Conservation (phyloP, 2,113 vertebrate species). For the Struthidea cinerea region DNA sequence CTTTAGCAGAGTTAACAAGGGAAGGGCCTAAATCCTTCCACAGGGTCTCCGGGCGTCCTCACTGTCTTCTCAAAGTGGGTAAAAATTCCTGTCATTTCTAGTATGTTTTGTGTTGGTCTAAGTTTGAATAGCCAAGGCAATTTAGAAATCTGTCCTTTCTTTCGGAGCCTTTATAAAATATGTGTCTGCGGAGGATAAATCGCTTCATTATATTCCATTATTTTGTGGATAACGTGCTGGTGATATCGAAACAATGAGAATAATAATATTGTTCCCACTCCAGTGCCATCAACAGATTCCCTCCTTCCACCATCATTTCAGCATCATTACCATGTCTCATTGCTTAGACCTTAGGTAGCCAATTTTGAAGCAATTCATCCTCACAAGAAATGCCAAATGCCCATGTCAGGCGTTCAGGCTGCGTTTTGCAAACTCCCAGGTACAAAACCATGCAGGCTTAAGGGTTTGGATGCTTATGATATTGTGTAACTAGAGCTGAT, state of each 20-base stretch:
- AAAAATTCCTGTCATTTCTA: neutral
- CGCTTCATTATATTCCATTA: slow-evolving; percentile 28
- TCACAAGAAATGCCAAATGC: neutral
- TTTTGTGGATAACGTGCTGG: slow-evolving; percentile 39
- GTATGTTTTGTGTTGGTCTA: neutral
- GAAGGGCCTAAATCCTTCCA: neutral
- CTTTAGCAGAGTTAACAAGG: neutral
- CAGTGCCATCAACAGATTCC: slow-evolving; percentile 26
- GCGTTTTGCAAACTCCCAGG: neutral
- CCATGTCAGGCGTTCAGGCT: neutral
- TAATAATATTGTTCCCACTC: slow-evolving; percentile 37
- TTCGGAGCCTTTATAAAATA: neutral
- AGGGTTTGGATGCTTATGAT: neutral
- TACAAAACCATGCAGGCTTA: neutral
- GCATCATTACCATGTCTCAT: slow-evolving; percentile 33
- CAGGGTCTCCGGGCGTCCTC: rapidly evolving
- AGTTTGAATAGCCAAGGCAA: slow-evolving; percentile 12
- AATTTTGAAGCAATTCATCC: slow-evolving; percentile 43
- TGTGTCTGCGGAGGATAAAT: slow-evolving; percentile 10
- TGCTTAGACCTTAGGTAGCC: slow-evolving; percentile 55
- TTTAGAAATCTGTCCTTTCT: slow-evolving; percentile 39
- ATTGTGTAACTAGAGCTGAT: neutral
- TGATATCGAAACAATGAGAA: slow-evolving; percentile 47
- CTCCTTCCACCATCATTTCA: slow-evolving; percentile 18
- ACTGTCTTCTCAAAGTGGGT: neutral